Percentiles rank a stretch among this genome's conserved stretches.
Evolutionary conservation across 2,113 vertebrate species (phyloP).

Genomic region (Pituophis catenifer): DNA sequence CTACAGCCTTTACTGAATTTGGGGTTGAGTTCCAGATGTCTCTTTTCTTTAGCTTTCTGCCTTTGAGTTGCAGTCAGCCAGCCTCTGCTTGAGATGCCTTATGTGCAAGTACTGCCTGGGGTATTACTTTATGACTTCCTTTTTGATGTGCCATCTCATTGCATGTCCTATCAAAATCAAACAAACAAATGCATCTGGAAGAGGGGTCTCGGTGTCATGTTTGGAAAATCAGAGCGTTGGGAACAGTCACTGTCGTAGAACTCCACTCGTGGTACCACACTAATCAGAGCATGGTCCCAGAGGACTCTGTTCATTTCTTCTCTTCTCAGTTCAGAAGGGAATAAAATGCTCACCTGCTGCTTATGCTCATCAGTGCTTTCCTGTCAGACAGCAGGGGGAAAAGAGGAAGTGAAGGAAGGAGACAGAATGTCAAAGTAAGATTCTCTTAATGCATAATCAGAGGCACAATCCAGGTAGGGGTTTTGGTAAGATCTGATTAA

Average conservation of each 20-base stretch:
- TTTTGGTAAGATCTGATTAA: conserved; percentile 65
- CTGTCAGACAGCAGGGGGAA: conserved; percentile 48
- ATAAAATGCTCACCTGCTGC: conserved; percentile 49
- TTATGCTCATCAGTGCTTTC: conserved; percentile 62
- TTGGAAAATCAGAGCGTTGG: conserved; percentile 19
- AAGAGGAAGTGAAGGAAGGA: neutral
- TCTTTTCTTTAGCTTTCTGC: conserved; percentile 36
- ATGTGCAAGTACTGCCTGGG: conserved; percentile 28
- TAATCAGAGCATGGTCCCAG: conserved; percentile 13
- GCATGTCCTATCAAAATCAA: conserved; percentile 44
- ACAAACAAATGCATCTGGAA: conserved; percentile 43
- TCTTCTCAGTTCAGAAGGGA: conserved; percentile 55
- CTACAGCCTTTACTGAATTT: conserved; percentile 18
- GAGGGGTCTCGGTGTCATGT: conserved; percentile 17
- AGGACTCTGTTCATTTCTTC: conserved; percentile 42
- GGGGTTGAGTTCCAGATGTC: conserved; percentile 27
- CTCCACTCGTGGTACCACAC: neutral
- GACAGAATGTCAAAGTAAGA: conserved; percentile 26
- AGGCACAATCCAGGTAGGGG: conserved; percentile 51
- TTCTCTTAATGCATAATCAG: conserved; percentile 57
- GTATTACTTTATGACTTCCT: conserved; percentile 43
- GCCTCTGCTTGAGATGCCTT: conserved; percentile 39
- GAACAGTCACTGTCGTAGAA: conserved; percentile 28
- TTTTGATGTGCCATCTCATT: conserved; percentile 42
- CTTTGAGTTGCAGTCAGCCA: conserved; percentile 8